Evolutionary conservation across 2,888 invertebrate species (phyloP).

Genomic region (Rhagophthalmus giganteus): DNA sequence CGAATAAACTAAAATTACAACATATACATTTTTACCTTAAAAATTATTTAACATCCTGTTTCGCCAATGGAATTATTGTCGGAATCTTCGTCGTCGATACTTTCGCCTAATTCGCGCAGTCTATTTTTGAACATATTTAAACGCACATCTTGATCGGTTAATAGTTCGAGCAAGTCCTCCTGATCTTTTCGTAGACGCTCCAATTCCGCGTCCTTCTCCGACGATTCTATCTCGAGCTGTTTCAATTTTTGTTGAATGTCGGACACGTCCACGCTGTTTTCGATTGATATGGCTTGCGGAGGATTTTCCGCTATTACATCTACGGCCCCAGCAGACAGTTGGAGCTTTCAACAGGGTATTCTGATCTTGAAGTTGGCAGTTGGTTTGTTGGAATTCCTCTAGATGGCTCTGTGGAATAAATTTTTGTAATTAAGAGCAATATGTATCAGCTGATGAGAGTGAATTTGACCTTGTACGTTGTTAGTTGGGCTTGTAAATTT

Average conservation of each 20-base stretch:
- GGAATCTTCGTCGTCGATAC: constrained; percentile 49
- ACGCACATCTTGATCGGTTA: constrained; percentile 81
- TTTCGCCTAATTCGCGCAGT: constrained; percentile 51
- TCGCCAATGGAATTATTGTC: constrained; percentile 44
- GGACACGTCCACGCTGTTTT: constrained; percentile 3
- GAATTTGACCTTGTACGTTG: too few species aligned
- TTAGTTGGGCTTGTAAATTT: too few species aligned
- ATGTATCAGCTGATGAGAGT: background rate
- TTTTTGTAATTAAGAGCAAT: background rate
- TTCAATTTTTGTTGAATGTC: constrained; percentile 34
- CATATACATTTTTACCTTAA: background rate
- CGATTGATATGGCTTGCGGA: background rate
- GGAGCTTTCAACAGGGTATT: constrained; percentile 82
- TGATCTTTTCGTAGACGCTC: constrained; percentile 81
- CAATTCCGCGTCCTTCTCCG: constrained; percentile 58
- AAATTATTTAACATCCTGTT: constrained; percentile 12
- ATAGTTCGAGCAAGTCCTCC: constrained; percentile 86
- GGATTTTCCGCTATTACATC: constrained; percentile 17
- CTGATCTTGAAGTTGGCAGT: constrained; percentile 81
- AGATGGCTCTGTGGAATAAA: constrained; percentile 55
- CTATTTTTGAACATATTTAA: constrained; percentile 48
- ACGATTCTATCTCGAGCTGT: constrained; percentile 49
- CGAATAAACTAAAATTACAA: too few species aligned
- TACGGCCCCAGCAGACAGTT: constrained; percentile 56
- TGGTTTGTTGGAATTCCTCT: constrained; percentile 69